These are phyloP conservation scores for Holacanthus passer DNA, from an alignment of 2,113 vertebrate species.

Conservation along the genomic window DNA sequence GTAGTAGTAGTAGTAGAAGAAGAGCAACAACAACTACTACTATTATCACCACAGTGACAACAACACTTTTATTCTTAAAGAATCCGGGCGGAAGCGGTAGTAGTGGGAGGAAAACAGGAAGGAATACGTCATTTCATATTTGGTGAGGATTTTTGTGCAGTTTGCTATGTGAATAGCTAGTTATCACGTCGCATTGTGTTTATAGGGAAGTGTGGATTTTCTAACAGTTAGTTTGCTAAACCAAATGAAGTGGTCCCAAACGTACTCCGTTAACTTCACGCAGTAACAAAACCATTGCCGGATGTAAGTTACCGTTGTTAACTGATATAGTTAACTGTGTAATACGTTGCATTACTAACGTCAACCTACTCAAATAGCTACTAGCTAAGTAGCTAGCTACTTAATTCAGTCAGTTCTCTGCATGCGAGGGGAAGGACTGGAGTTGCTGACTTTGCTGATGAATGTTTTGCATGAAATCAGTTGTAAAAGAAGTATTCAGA, in stretches of 20 bases:
- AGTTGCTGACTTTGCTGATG: too few species aligned
- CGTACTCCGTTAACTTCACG: too few species aligned
- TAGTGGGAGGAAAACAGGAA: neutral
- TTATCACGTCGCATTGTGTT: neutral
- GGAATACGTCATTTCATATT: neutral
- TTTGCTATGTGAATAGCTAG: neutral
- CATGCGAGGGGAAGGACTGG: too few species aligned
- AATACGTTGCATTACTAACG: too few species aligned
- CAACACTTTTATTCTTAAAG: constrained; percentile 36
- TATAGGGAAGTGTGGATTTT: neutral
- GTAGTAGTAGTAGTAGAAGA: too few species aligned
- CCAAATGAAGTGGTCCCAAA: constrained; percentile 27
- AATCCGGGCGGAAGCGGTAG: neutral
- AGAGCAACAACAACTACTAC: too few species aligned
- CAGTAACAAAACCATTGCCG: neutral
- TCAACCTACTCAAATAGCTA: too few species aligned
- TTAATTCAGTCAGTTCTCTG: too few species aligned
- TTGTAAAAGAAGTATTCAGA: too few species aligned
- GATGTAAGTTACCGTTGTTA: neutral
- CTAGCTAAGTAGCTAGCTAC: too few species aligned
- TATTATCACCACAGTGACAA: too few species aligned
- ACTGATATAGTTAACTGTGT: neutral
- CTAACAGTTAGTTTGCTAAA: constrained; percentile 18
- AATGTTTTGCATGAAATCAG: too few species aligned
- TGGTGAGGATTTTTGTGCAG: neutral